Base-by-base conservation (phyloP, 2,888 invertebrate species). In the Fragum sueziense region DNA sequence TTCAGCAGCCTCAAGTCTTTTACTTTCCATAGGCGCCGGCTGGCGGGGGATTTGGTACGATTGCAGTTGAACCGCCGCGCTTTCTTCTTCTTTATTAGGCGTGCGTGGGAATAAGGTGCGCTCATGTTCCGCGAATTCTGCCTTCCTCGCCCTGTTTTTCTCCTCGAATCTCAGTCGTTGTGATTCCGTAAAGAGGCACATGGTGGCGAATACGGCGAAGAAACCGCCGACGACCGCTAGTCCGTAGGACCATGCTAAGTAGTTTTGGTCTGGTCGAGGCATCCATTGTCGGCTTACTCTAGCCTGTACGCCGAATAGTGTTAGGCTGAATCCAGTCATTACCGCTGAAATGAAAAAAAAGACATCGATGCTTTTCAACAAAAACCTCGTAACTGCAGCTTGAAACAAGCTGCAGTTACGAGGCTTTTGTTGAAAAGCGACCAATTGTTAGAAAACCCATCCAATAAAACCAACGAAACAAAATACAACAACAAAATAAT, bases 261-360 rank as follows among this genome's bases (percentile, higher is more conserved):
- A 98, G 93, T 98, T 99, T 93, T 98, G 98, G 14, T 96, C 96
- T 0, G 98, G 98, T 92, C 98, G 97, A 0, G 98, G 97, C 97
- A 98, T 97, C 79, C 97, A 98, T 91, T 89, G 89, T 31, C 90
- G 75, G 71, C 89, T 89, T 0, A 83, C 83, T 37, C 98, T 97
- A 0, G 97, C 97, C 87, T 96, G 95, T 41, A 96, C 95, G 0
- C 97, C 98, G 93, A 99, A 99, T 0, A 98, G 95, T 74, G 87
- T 84, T 20, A 87, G 79, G 17, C 87, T 87, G 6, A 98, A 95
- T n/a, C 95, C 95, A 2, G 97, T 97, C 90, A 96, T 95, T 4
- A 96, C 91, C 65, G 96, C 98, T 98, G 94, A 77, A 94, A 70
- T 47, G 37, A 37, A 37, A 9, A 37, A 37, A 37, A n/a, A n/a